Conservation (phyloP, 1,140 invertebrate species). For the Caenorhabditis brenneri region DNA sequence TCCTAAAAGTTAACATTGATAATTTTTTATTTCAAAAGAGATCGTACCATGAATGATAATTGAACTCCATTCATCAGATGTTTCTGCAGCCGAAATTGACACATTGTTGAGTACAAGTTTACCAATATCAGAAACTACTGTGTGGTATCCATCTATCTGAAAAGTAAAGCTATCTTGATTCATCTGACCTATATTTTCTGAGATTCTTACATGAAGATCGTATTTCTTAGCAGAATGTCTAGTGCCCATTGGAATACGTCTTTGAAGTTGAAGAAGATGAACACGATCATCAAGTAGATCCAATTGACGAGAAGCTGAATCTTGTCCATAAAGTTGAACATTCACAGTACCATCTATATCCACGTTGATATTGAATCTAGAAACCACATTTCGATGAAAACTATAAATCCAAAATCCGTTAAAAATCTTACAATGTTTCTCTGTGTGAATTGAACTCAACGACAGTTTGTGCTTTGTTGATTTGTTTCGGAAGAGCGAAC, state of each 20-base stretch:
- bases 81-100: conserved; percentile 17
- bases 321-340: not conserved
- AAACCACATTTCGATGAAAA: too few species aligned
- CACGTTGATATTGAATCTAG: conserved; percentile 16
- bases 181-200: not conserved
- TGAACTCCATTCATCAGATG: conserved; percentile 8
- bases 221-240: conserved; percentile 45
- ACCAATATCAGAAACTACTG: conserved; percentile 40
- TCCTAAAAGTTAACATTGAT: conserved; percentile 9
- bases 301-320: conserved; percentile 8
- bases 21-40: not conserved
- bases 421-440: conserved; percentile 51
- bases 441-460: conserved; percentile 50
- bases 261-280: conserved; percentile 31
- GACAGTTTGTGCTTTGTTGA: not conserved
- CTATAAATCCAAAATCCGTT: too few species aligned
- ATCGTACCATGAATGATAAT: conserved; percentile 47
- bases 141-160: conserved; percentile 44
- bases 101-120: conserved; percentile 47
- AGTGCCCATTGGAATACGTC: conserved; percentile 45
- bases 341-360: not conserved
- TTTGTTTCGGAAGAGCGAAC: conserved; percentile 30
- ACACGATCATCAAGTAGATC: conserved; percentile 29
- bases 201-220: conserved; percentile 9
- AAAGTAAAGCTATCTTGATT: too few species aligned